These are phyloP conservation scores for Nebria brevicollis DNA, from an alignment of 2,888 invertebrate genomes.

Conservation along the genomic window DNA sequence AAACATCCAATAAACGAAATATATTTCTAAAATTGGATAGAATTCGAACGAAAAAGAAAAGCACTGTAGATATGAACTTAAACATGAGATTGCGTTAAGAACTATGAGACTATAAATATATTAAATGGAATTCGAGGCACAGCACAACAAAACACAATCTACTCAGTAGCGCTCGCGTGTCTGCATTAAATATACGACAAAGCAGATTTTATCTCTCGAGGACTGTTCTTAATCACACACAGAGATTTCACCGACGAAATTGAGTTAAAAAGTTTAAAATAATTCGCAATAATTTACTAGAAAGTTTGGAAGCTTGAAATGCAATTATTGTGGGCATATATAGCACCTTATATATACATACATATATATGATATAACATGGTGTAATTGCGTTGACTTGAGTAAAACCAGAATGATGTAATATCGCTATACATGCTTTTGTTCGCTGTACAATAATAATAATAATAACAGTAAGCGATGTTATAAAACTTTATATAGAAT, in stretches of 20 bases:
- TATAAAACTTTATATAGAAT: not conserved
- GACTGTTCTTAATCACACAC: conserved; percentile 36
- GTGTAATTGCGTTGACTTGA: conserved; percentile 24
- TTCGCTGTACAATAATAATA: too few relatives aligned
- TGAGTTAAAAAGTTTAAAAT: conserved; percentile 40
- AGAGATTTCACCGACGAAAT: conserved; percentile 37
- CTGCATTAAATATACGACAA: conserved; percentile 41
- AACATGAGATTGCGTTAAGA: not conserved
- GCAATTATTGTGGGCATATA: conserved; percentile 29
- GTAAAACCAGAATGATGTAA: not conserved
- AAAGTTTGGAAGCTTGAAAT: conserved; percentile 34
- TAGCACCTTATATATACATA: conserved; percentile 14
- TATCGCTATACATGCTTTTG: not conserved
- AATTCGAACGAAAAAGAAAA: not conserved
- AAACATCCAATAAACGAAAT: not conserved
- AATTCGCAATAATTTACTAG: conserved; percentile 40
- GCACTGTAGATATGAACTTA: not conserved
- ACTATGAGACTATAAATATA: not conserved
- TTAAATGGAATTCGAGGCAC: not conserved
- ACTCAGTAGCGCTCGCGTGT: conserved; percentile 26
- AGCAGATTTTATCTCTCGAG: conserved; percentile 43
- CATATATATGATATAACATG: conserved; percentile 2
- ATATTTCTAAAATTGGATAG: not conserved
- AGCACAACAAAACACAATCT: not conserved
- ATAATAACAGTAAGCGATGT: not conserved